Evolutionary conservation across 2,888 invertebrate species (phyloP), one percentile per base, ranked within the genome.

Genomic region (Odontomyia ornata): DNA sequence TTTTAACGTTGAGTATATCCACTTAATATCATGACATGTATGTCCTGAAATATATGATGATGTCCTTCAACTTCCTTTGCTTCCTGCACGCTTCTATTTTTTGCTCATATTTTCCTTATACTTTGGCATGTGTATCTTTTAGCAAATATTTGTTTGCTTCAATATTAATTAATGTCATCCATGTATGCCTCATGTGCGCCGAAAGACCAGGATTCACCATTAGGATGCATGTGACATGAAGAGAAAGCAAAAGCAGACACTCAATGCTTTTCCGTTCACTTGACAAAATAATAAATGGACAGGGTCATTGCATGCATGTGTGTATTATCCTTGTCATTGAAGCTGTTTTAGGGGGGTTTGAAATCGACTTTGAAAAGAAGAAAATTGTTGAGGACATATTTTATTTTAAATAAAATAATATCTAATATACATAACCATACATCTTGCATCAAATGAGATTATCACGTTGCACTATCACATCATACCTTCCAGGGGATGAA

Each of bases 161-260:
- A 69, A 69, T 47, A 69, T 69, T 69, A 69, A 69, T 69, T 69
- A 47, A 69, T 69, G 46, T 47, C 69, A 69, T 47, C 69, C 69
- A 69, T 43, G 25, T 46, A 23, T 47, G 36, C 69, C 36, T 21
- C 13, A 23, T 25, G 23, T 60, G 15, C 18, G n/a, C n/a, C n/a
- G 4, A 18, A 52, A 52, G 52, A 52, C 52, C 13, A 36, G 9
- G 9, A 36, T 36, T 9, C 36, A 9, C 3, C 9, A 36, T 36
- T 5, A 36, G 9, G 36, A 36, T 36, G n/a, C n/a, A n/a, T n/a
- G 36, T 36, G 36, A 36, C 36, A 36, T 36, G 36, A 36, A 36
- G 36, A 36, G 9, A 9, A 36, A 36, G 9, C 5, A 52, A 52
- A 52, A 2, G 52, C 15, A 18, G 4, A 4, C 52, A 52, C 18